Percentiles rank a stretch among this genome's conserved stretches.
phyloP scores from a whole-genome alignment of 2,888 invertebrate species.

The Dasysyrphus albostriatus region DNA sequence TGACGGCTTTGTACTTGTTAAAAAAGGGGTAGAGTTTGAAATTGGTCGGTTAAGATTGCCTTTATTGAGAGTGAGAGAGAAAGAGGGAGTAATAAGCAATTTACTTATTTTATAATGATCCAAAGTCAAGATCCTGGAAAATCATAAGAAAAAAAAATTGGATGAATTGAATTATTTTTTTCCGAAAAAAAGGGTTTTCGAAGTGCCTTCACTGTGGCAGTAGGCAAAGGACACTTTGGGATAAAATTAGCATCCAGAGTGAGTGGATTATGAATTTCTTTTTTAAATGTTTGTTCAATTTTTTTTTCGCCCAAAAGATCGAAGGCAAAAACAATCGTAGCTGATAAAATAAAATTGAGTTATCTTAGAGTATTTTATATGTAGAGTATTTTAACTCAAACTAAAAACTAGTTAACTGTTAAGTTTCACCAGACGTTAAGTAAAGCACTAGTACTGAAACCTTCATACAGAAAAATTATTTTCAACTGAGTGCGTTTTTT shows the following conservation, averaged over 20 bases:
- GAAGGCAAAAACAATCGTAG: neutral
- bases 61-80: conserved; percentile 7
- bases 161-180: conserved; percentile 30
- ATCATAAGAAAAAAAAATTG: conserved; percentile 10
- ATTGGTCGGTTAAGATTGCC: conserved; percentile 54
- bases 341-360: too few species aligned
- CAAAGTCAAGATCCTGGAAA: conserved; percentile 74
- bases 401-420: too few species aligned
- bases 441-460: too few species aligned
- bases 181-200: neutral
- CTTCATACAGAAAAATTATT: too few species aligned
- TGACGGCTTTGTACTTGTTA: conserved; percentile 48
- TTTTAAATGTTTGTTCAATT: neutral
- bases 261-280: conserved; percentile 64
- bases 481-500: too few species aligned
- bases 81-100: conserved; percentile 64
- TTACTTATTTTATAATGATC: conserved; percentile 68
- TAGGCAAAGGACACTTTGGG: conserved; percentile 51
- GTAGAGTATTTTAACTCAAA: too few species aligned
- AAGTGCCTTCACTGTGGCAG: neutral
- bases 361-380: too few species aligned
- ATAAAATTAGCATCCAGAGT: conserved; percentile 48
- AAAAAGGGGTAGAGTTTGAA: conserved; percentile 65
- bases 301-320: neutral
- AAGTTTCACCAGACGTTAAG: too few species aligned